phyloP scores from a whole-genome alignment of 2,113 vertebrate species.

The Paracanthobrama guichenoti region DNA sequence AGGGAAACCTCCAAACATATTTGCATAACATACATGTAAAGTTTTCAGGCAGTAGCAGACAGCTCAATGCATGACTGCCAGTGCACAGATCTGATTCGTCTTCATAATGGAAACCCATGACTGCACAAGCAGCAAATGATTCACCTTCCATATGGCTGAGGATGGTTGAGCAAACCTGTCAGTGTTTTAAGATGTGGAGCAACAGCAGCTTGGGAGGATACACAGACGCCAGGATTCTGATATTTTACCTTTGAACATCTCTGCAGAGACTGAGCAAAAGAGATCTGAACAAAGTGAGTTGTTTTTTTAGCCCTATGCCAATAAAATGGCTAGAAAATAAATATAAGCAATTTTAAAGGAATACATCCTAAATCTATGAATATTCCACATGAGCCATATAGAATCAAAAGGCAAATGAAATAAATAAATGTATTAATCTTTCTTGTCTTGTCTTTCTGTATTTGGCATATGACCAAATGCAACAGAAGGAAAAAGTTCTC shows the following conservation, averaged over 20 bases:
- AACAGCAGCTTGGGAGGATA: constrained; percentile 22
- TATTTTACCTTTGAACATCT: constrained; percentile 29
- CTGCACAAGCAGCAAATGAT: constrained; percentile 22
- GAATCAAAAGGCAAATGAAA: constrained; percentile 11
- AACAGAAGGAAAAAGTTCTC: constrained; percentile 2
- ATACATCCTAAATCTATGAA: background rate
- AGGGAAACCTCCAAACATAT: background rate
- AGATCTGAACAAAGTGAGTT: background rate
- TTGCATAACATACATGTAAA: background rate
- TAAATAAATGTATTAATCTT: background rate
- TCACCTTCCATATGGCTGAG: constrained; percentile 19
- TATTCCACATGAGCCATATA: background rate
- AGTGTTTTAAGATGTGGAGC: background rate
- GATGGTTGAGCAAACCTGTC: constrained; percentile 30
- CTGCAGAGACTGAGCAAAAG: background rate
- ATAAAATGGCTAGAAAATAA: background rate
- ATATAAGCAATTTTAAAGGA: background rate
- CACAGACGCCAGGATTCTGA: constrained; percentile 8
- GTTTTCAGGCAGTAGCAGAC: constrained; percentile 25
- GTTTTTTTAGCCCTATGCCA: background rate
- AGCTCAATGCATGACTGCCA: constrained; percentile 8
- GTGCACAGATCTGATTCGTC: constrained; percentile 27
- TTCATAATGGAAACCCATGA: constrained; percentile 29
- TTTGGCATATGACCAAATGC: background rate
- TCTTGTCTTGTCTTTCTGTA: background rate